Percentiles rank a stretch among this genome's conserved stretches.
These are phyloP conservation scores for Drosophila putrida DNA, from an alignment of 2,888 invertebrate species.

Conservation along the genomic window DNA sequence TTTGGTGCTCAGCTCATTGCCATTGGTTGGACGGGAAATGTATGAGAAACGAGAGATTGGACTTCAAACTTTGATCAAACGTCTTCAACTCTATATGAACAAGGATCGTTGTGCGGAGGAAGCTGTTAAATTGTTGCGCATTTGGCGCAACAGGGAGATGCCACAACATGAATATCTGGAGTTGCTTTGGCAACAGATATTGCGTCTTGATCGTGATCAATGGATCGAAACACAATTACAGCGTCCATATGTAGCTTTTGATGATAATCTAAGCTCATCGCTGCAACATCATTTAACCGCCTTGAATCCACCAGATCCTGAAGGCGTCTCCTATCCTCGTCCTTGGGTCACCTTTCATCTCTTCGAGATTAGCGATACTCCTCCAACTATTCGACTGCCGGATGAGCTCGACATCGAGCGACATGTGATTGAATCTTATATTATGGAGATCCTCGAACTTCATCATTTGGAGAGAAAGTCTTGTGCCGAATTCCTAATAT, in stretches of 20 bases:
- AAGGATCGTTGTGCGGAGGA: conserved; percentile 96
- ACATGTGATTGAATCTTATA: conserved; percentile 97
- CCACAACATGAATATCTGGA: conserved; percentile 98
- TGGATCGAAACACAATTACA: conserved; percentile 98
- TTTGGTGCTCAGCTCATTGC: conserved; percentile 95
- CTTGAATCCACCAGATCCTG: neutral
- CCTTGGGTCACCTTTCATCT: conserved; percentile 97
- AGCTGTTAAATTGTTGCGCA: conserved; percentile 91
- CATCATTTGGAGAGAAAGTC: conserved; percentile 95
- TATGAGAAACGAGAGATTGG: conserved; percentile 98
- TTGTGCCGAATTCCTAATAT: conserved; percentile 95
- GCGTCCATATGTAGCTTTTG: conserved; percentile 97
- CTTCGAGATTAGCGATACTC: conserved; percentile 98
- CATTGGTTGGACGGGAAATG: conserved; percentile 97
- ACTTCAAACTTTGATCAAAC: conserved; percentile 93
- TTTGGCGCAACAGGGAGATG: conserved; percentile 93
- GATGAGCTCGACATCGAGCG: conserved; percentile 99
- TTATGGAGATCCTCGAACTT: conserved; percentile 95
- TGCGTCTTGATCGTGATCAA: conserved; percentile 94
- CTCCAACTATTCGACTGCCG: conserved; percentile 95
- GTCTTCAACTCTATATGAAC: conserved; percentile 95
- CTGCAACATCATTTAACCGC: conserved; percentile 95
- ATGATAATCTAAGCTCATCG: conserved; percentile 96
- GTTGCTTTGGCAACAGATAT: conserved; percentile 97
- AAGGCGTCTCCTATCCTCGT: conserved; percentile 94